phyloP scores from a whole-genome alignment of 2,113 vertebrate species.

The Peucedramus taeniatus region DNA sequence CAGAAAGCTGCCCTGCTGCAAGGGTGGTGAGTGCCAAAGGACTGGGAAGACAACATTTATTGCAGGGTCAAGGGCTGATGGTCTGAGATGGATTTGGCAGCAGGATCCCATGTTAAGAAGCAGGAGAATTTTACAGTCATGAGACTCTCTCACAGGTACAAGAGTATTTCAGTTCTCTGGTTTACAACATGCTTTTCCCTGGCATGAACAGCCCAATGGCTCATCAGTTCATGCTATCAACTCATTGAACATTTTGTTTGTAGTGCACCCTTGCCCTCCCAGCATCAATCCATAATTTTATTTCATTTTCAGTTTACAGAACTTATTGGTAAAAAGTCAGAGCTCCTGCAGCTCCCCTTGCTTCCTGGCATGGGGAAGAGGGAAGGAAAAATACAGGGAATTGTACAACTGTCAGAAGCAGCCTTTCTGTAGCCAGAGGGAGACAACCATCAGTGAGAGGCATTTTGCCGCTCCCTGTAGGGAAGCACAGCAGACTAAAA shows the following conservation, averaged over 20 bases:
- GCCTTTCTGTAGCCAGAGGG: not conserved
- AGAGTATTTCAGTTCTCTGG: not conserved
- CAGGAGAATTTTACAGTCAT: not conserved
- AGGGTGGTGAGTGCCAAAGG: not conserved
- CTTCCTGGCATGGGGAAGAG: not conserved
- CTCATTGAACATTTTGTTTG: not conserved
- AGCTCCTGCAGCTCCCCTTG: not conserved
- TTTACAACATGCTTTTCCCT: not conserved
- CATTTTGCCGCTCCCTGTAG: not conserved
- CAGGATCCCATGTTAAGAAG: not conserved
- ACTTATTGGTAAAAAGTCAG: not conserved
- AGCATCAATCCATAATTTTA: not conserved
- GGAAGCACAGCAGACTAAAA: not conserved
- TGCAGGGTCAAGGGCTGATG: not conserved
- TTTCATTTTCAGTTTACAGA: not conserved
- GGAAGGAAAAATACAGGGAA: not conserved
- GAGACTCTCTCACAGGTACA: not conserved
- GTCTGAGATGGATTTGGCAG: not conserved
- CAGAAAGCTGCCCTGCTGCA: not conserved
- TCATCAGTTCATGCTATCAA: not conserved
- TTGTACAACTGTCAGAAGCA: not conserved
- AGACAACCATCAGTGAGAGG: not conserved
- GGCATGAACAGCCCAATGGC: not conserved
- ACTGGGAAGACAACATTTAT: not conserved
- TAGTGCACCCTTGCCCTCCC: not conserved